Evolutionary conservation across 2,888 invertebrate species (phyloP), one percentile per base, ranked within the genome.

Genomic region (Lutraria lutraria): DNA sequence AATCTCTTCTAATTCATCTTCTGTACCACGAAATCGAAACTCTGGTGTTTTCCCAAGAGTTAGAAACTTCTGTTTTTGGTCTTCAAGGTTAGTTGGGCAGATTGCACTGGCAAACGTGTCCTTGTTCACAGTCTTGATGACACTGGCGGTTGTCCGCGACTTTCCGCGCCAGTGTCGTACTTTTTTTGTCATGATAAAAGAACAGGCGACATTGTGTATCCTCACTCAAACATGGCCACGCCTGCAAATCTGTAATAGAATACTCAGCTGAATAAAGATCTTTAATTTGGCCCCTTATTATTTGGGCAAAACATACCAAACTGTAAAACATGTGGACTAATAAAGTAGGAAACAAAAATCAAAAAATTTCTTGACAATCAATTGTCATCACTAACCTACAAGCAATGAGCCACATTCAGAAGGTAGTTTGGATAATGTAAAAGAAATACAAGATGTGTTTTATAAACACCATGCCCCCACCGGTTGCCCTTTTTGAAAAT

Each of bases 51-150:
- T 94, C 0, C 96, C 96, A 85, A 90, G 93, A n/a, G 91, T 92
- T 10, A 96, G 92, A 90, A 96, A 96, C 16, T 93, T 92, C 85
- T 95, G 94, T 85, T 96, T 96, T 88, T 96, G 95, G 88, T 96
- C 95, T 53, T 95, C 94, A 10, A 95, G 90, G 90, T 96, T 96
- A n/a, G 94, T 92, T 29, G 96, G 95, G 87, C 94, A 95, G 15
- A 94, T 94, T 60, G 94, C 93, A 34, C 91, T 88, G 13, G 94
- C 92, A 81, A 94, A 94, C 29, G 86, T 92, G 72, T 92, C 92
- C 83, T 90, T 92, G 79, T 91, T 91, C 60, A 92, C 85, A 25
- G 90, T 86, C 83, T 92, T 92, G 25, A 92, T 92, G 87, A 92
- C 87, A 86, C 92, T 92, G 83, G 86, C 86, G 19, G 90, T 91